Evolutionary conservation across 2,888 invertebrate genomes (phyloP).

Genomic region (Drosophila bunnanda): DNA sequence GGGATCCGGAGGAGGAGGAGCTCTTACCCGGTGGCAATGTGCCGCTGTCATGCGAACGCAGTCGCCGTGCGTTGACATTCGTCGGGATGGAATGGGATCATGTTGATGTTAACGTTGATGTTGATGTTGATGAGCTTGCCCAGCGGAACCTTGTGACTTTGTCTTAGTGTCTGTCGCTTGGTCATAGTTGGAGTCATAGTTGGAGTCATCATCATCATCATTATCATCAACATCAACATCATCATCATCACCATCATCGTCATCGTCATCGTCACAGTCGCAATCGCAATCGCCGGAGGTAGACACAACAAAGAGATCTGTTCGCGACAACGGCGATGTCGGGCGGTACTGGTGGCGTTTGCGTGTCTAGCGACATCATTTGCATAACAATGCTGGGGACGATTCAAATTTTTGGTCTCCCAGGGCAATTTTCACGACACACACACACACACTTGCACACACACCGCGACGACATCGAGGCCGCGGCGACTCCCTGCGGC

Average conservation of each 20-base stretch:
- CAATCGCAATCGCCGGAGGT: slow-evolving; percentile 63
- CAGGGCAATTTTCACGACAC: slow-evolving; percentile 69
- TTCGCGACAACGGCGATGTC: slow-evolving; percentile 60
- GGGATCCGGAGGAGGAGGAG: not conserved
- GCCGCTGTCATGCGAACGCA: slow-evolving; percentile 40
- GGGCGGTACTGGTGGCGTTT: slow-evolving; percentile 64
- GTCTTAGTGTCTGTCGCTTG: slow-evolving; percentile 1
- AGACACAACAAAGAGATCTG: slow-evolving; percentile 73
- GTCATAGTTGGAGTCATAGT: slow-evolving; percentile 7
- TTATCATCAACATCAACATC: not conserved
- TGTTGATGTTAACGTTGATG: not conserved
- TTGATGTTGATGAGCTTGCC: slow-evolving; percentile 11
- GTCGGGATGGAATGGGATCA: not conserved
- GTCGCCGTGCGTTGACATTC: slow-evolving; percentile 40
- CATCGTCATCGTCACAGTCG: slow-evolving; percentile 5
- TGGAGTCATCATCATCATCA: no score
- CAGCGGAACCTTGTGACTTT: slow-evolving; percentile 3
- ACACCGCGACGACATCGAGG: slow-evolving; percentile 12
- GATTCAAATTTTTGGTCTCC: slow-evolving; percentile 79
- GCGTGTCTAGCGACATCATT: slow-evolving; percentile 84
- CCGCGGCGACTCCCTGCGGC: slow-evolving; percentile 60
- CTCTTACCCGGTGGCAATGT: slow-evolving; percentile 21
- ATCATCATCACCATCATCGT: not conserved
- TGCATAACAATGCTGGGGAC: slow-evolving; percentile 84
- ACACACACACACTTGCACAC: slow-evolving; percentile 34